phyloP scores from a whole-genome alignment of 2,888 invertebrate genomes.

The Cancer borealis region DNA sequence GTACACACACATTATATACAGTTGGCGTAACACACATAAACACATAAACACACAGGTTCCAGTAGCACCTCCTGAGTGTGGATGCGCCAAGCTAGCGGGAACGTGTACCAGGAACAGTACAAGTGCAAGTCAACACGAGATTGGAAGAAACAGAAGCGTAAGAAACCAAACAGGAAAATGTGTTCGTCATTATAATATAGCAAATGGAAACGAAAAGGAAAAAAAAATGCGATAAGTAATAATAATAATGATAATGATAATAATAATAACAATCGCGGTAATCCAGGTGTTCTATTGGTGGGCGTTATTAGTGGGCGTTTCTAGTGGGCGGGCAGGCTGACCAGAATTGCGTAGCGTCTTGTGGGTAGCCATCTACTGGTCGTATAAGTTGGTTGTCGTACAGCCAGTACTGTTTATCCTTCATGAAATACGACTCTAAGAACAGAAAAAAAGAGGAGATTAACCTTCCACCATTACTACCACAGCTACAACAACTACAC shows the following conservation, averaged over 20 bases:
- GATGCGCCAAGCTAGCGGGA: too few relatives aligned
- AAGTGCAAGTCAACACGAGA: too few relatives aligned
- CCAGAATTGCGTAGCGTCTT: constrained; percentile 53
- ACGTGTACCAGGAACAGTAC: too few relatives aligned
- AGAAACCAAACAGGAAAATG: too few relatives aligned
- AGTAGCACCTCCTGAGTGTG: too few relatives aligned
- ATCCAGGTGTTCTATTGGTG: neutral
- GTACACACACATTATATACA: neutral
- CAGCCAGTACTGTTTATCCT: constrained; percentile 85
- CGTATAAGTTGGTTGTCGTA: constrained; percentile 84
- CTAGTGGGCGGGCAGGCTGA: constrained; percentile 45
- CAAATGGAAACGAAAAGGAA: too few relatives aligned
- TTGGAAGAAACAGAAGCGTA: too few relatives aligned
- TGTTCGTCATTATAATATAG: too few relatives aligned
- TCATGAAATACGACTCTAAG: constrained; percentile 96
- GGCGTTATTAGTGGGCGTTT: neutral
- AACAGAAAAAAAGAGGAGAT: constrained; percentile 73
- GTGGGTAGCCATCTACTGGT: constrained; percentile 85
- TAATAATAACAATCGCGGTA: neutral
- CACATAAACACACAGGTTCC: too few relatives aligned
- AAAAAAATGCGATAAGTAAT: neutral
- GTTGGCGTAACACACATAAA: neutral
- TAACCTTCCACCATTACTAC: constrained; percentile 14
- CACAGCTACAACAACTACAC: neutral
- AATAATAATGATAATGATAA: neutral